Base-by-base conservation (phyloP, 2,113 vertebrate genomes). In the Gymnorhina tibicen region DNA sequence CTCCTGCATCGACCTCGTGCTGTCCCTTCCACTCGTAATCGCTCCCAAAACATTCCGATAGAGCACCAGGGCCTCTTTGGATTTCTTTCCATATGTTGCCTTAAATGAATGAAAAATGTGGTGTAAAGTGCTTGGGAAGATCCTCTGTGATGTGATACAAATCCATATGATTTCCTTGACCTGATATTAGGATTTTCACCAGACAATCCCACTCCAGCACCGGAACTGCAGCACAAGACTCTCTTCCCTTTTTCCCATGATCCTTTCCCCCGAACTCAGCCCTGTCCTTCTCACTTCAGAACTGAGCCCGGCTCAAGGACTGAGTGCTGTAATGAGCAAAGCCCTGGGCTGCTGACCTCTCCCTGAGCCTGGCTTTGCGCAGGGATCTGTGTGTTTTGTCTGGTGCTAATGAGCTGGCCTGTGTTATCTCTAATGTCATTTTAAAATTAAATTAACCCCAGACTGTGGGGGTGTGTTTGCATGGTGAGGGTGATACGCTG, bases 401-500 rank as follows among this genome's bases (percentile, higher is more conserved):
- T 93, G 53, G 56, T 92, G 95, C 93, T 92, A 96, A 93, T 85
- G 95, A 96, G 96, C 73, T 7, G 94, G 95, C 92, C 95, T 93
- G 96, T 66, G 95, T 39, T 96, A 79, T 86, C 95, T 92, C 92
- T 35, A 96, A 87, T 91, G 95, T 92, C 86, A 93, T 92, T 89
- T 95, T 84, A 72, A 89, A 96, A 95, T 87, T 78, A 69, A 91
- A 96, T 96, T 92, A 96, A 94, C 91, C 96, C 93, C 96, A 97
- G 96, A 89, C 95, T 75, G 94, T 82, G 96, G 96, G 95, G 11
- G 96, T 92, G 93, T 96, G 96, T 97, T 96, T 96, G 95, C 95
- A 59, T n/a, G 95, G 95, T n/a, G 92, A 92, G 82, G 91, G 96
- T 69, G 89, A 86, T 74, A 63, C 72, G 62, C 11, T 69, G 95